Base-by-base conservation (phyloP, 1,140 invertebrate genomes). In the Onthophagus taurus region DNA sequence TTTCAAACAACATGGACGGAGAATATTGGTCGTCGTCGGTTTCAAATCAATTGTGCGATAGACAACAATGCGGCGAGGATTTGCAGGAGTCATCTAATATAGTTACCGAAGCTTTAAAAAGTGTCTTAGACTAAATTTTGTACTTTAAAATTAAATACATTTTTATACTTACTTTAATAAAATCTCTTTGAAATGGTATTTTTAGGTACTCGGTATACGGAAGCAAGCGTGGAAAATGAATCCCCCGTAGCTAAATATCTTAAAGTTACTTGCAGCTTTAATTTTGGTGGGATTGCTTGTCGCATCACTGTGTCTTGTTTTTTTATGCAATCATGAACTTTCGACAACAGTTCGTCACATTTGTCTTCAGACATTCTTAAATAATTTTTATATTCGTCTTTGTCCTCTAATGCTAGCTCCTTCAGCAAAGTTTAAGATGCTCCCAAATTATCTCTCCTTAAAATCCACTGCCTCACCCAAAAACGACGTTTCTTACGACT, bases 221-320 rank as follows among this genome's bases (percentile, higher is more conserved):
- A 41, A 21, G 29, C 44, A 26, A 39, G 30, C 13, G 36, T 39
- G 18, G 18, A 30, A 41, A 39, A 46, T 41, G 37, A 46, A 31
- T 37, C 20, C 31, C 43, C 19, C 30, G 31, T 20, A 21, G 42
- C 31, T 34, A 34, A 44, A 35, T 35, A 44, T 35, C 31, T 44
- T 35, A 44, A 44, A 20, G 42, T 44, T 21, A 44, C 50, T 52
- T 54, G 51, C 30, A 62, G 45, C 45, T 55, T 51, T 45, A 56
- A 50, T 49, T 54, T 50, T 19, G 52, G 37, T 36, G 47, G 35
- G 37, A 62, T 54, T 39, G 53, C 59, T 52, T 51, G 14, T 47
- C 52, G 45, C 50, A 42, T 42, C 13, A 42, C 5, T 8, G 41
- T 42, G 31, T 42, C 41, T 42, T 42, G 26, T 29, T 42, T 42